Evolutionary conservation across 2,113 vertebrate species (phyloP), one percentile per base, ranked within the genome.

Genomic region (Sinocyclocheilus anshuiensis): DNA sequence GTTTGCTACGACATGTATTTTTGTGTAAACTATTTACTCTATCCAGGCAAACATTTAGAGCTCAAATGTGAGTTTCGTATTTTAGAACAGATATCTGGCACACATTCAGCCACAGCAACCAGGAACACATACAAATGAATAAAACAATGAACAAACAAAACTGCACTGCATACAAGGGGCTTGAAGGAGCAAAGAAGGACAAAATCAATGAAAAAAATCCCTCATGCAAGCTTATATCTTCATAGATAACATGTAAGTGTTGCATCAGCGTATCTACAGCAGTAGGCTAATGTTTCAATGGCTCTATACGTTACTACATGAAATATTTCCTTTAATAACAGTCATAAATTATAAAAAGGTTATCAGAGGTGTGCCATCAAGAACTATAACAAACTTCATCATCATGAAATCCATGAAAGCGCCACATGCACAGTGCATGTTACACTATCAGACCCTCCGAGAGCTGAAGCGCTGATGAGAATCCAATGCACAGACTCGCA

Each of bases 401-500:
- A 50, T 77, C 1, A 16, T 53, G 45, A 18, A 53, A 77, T 77
- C 74, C 45, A 53, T 18, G 45, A 77, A 53, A 16, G n/a, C 10
- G 3, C 7, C 74, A 48, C 45, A 50, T 16, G 45, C 74, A 77
- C 72, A 45, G 72, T 6, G 50, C 10, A 26, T 29, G 12, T 57
- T 33, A 55, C 29, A 74, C 13, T 15, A 77, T 39, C 53, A 59
- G 22, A 18, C 63, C 63, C 63, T 57, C 65, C 3, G 65, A 36
- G 45, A 72, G 20, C 81, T 55, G 12, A 83, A 33, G 26, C 11
- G 45, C 61, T 72, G 81, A 72, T 83, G 29, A 53, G 20, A 57
- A 83, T 72, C 81, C 42, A 82, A 69, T 69, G 45, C 24, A 81
- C 11, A 81, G 61, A 20, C 45, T 82, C 61, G 16, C 24, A 55